These are phyloP conservation scores for Aphis gossypii DNA, from an alignment of 1,140 invertebrate species.

Conservation along the genomic window DNA sequence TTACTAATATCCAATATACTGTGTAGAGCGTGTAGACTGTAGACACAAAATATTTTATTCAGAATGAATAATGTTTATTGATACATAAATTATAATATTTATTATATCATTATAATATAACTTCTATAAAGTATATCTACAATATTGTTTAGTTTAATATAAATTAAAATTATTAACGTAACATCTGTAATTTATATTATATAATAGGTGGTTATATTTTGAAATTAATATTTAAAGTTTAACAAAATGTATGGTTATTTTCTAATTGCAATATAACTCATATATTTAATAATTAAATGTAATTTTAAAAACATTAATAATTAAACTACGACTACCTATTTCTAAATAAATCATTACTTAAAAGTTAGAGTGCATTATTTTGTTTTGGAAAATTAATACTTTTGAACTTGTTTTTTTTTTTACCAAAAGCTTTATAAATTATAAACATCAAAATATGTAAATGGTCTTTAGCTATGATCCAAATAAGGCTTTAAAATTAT, in stretches of 20 bases:
- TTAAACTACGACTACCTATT: not conserved
- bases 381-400: not conserved
- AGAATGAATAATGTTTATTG: not conserved
- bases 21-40: not conserved
- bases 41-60: not conserved
- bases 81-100: not conserved
- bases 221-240: slow-evolving; percentile 22
- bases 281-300: not conserved
- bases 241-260: not conserved
- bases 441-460: not conserved
- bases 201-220: not conserved
- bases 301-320: not conserved
- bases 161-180: not conserved
- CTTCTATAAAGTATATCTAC: not conserved
- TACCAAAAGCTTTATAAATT: not conserved
- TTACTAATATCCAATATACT: not conserved
- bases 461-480: not conserved
- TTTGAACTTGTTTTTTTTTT: not conserved
- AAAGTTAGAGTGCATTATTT: not conserved
- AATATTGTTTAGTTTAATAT: not conserved
- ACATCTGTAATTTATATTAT: not conserved
- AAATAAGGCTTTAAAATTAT: not conserved
- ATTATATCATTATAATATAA: not conserved
- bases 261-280: not conserved
- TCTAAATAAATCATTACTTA: not conserved